Base-by-base conservation (phyloP, 2,113 vertebrate species). In the Bettongia penicillata region DNA sequence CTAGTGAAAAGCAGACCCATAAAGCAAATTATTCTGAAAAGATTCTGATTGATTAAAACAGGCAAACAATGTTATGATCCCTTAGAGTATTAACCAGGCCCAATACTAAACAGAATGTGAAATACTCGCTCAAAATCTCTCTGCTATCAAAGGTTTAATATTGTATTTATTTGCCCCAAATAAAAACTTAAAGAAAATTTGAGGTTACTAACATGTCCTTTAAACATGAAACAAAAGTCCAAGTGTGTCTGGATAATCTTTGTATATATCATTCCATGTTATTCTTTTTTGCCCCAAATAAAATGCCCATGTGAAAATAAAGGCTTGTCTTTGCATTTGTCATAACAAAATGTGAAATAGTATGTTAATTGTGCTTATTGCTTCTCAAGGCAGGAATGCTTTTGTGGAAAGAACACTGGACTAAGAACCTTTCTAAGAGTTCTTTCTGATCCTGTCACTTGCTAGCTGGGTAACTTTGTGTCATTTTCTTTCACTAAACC, bases 131-230 rank as follows among this genome's bases (percentile, higher is more conserved):
- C 24, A 93, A 93, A 47, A 51, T 93, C 23, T 77, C 95, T 96
- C 91, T 92, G 91, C 94, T 97, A 96, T 96, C 49, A 91, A 52
- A 95, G 90, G 91, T 94, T 91, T 61, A 77, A 90, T 84, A 84
- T 84, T 95, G 50, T 94, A 61, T 95, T 95, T 51, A 90, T 95
- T 95, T 97, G 90, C 97, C 93, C 93, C 92, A 96, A 97, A 90
- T 97, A 50, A 89, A 96, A 96, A 94, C 96, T 91, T 96, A 96
- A 89, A 95, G 77, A 96, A 68, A 8, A 77, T 43, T 93, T 94
- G 90, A 47, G 93, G 94, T 92, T 50, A 98, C 97, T 98, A 97
- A 98, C 97, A 91, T 94, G 90, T 92, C 43, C 92, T 93, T 97
- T 95, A 91, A 94, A 94, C 95, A 57, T 93, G 61, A 96, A 96